phyloP scores from a whole-genome alignment of 2,888 invertebrate species.

The Leucophora obtusa region DNA sequence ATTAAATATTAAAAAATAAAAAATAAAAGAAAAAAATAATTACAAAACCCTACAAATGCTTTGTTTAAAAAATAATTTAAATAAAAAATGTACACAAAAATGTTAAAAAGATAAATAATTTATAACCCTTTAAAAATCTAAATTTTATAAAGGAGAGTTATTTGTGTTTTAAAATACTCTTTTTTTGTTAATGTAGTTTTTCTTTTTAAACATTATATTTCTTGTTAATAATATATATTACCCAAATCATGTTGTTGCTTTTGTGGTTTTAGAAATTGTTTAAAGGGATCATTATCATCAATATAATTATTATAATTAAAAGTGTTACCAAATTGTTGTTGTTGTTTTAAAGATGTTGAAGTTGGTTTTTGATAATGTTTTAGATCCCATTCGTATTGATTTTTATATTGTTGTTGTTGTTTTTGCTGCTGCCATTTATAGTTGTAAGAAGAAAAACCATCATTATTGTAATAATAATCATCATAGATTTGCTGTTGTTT shows the following conservation, averaged over 20 bases:
- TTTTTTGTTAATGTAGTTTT: constrained; percentile 11
- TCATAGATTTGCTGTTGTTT: constrained; percentile 43
- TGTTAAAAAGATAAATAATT: too few species aligned
- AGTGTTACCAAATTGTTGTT: constrained; percentile 9
- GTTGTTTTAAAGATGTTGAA: constrained; percentile 13
- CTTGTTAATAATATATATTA: constrained; percentile 57
- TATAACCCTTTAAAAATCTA: neutral
- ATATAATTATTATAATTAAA: constrained; percentile 24
- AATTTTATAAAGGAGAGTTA: neutral
- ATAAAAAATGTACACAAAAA: constrained; percentile 11
- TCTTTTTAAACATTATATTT: neutral
- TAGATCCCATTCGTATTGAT: constrained; percentile 57
- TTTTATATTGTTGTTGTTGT: constrained; percentile 38
- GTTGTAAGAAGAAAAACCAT: constrained; percentile 47
- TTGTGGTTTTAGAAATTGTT: constrained; percentile 16
- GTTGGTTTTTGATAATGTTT: constrained; percentile 30
- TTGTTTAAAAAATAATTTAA: constrained; percentile 11
- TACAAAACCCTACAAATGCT: constrained; percentile 45
- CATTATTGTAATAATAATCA: constrained; percentile 33
- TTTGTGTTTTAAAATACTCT: neutral
- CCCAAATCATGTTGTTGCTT: constrained; percentile 43
- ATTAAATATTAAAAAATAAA: constrained; percentile 8
- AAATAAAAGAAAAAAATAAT: constrained; percentile 20
- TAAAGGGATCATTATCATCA: constrained; percentile 50
- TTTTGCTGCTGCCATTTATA: constrained; percentile 58